These are phyloP conservation scores for Theretra japonica DNA, from an alignment of 2,888 invertebrate genomes.

Conservation along the genomic window DNA sequence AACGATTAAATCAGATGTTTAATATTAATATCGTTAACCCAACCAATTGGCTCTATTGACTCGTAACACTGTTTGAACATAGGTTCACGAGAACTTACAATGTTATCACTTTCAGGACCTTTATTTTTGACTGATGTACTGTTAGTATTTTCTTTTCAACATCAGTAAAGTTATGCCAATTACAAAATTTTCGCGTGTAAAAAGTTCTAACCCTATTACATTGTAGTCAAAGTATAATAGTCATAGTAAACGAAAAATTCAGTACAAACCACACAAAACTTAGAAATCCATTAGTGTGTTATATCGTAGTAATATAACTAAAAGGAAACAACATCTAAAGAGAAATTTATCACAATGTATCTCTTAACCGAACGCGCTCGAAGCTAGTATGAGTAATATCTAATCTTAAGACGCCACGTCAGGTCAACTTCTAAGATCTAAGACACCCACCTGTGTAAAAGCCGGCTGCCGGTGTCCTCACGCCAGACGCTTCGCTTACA, in stretches of 20 bases:
- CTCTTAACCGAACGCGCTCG: not conserved
- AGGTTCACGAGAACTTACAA: not conserved
- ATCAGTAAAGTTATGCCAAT: no score
- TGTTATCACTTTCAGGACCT: not conserved
- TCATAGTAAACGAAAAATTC: no score
- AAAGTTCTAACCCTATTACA: no score
- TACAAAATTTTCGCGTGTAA: no score
- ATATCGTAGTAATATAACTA: not conserved
- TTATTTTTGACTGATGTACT: not conserved
- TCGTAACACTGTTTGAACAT: slow-evolving; percentile 1
- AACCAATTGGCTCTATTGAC: slow-evolving; percentile 11
- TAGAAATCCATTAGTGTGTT: no score
- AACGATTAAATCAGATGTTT: slow-evolving; percentile 18
- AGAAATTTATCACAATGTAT: slow-evolving; percentile 3
- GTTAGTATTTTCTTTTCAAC: not conserved
- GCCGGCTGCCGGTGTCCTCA: slow-evolving; percentile 90
- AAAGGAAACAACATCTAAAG: not conserved
- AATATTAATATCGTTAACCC: slow-evolving; percentile 18
- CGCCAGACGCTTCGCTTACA: slow-evolving; percentile 92
- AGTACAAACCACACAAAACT: no score
- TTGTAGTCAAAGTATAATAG: not conserved
- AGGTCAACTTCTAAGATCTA: slow-evolving; percentile 32
- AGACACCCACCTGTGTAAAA: slow-evolving; percentile 86
- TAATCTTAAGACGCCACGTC: slow-evolving; percentile 22
- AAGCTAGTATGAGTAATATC: slow-evolving; percentile 19